phyloP scores from a whole-genome alignment of 2,113 vertebrate species.

The Coracopsis vasa region DNA sequence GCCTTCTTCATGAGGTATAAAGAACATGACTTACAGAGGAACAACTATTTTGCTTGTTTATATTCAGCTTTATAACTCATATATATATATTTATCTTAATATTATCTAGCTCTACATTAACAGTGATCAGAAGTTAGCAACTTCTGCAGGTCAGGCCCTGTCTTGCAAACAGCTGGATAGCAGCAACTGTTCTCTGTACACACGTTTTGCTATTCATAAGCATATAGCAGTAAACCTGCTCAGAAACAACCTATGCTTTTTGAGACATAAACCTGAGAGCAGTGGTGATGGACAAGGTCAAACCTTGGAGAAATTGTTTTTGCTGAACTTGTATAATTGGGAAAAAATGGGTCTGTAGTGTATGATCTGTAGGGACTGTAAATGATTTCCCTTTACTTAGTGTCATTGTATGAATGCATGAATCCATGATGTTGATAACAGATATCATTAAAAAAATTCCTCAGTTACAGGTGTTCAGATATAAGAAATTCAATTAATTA shows the following conservation, averaged over 20 bases:
- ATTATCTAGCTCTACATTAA: background rate
- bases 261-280: background rate
- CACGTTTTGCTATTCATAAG: background rate
- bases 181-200: background rate
- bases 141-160: background rate
- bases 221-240: background rate
- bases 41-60: background rate
- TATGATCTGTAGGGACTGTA: background rate
- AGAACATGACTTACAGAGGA: background rate
- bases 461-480: background rate
- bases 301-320: background rate
- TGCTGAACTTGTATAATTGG: background rate
- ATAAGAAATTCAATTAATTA: background rate
- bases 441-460: background rate
- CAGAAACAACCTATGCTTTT: background rate
- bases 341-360: background rate
- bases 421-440: background rate
- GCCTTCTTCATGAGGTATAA: background rate
- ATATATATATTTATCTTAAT: background rate
- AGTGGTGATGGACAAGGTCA: background rate
- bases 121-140: background rate
- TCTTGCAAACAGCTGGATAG: background rate
- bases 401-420: background rate
- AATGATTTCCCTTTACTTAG: background rate
- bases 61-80: background rate